Conservation (phyloP, 2,797 vertebrate genomes). For the Notamacropus eugenii region DNA sequence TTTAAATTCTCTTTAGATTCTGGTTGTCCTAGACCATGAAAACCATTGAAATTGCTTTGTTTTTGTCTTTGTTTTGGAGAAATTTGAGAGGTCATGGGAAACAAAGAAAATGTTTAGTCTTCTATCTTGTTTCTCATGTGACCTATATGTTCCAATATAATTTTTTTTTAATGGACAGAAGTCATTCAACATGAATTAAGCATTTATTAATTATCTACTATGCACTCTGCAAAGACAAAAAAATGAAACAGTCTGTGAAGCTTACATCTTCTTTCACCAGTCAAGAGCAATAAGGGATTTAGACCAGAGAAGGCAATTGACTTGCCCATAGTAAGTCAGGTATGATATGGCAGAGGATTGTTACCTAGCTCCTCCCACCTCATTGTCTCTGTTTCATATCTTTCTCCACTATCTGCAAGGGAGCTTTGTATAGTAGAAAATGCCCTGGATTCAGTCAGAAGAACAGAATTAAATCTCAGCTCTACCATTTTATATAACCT, state of each 20-base stretch:
- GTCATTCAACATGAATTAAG: not conserved
- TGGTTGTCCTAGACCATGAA: not conserved
- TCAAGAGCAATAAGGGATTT: not conserved
- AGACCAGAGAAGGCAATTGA: not conserved
- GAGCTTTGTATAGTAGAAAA: not conserved
- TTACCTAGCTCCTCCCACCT: not conserved
- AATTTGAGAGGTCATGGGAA: not conserved
- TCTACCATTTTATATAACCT: not conserved
- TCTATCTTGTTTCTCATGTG: not conserved
- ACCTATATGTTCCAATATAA: not conserved
- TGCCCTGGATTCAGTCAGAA: not conserved
- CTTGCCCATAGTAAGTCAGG: not conserved
- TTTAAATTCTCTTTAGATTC: not conserved
- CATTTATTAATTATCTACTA: not conserved
- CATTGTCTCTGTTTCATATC: not conserved
- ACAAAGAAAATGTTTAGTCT: not conserved
- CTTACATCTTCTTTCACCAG: not conserved
- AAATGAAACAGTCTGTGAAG: not conserved
- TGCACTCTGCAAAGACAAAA: not conserved
- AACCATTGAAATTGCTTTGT: not conserved
- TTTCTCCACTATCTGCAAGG: not conserved
- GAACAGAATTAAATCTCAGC: not conserved
- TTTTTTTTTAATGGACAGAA: not conserved
- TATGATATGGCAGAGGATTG: not conserved
- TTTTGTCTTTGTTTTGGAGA: not conserved